Evolutionary conservation across 2,888 invertebrate genomes (phyloP), one percentile per base, ranked within the genome.

Genomic region (Sphinx pinastri): DNA sequence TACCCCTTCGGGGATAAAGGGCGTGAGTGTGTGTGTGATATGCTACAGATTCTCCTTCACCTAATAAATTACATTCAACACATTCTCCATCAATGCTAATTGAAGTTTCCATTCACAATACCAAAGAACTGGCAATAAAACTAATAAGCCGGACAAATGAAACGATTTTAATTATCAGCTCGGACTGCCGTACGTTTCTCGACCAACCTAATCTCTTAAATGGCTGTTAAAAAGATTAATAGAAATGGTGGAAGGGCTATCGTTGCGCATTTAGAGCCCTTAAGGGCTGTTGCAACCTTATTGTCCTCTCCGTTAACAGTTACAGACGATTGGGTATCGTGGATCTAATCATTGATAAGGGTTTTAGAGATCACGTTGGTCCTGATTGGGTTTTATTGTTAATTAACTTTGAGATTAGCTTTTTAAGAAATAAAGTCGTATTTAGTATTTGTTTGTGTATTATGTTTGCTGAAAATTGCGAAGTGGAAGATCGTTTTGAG

Each of bases 201-300:
- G 19, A 54, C 68, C 52, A 51, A 68, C 71, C 63, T 68, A 70
- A 71, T 71, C 68, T 69, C 68, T 71, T 57, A 60, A 71, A 68
- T 60, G 88, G 88, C 83, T 86, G 88, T 90, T 88, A 88, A 87
- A 84, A 85, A 88, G 89, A 90, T 90, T 89, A 88, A 90, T 89
- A 84, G 85, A 83, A 85, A 84, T 87, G 86, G 81, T 85, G 79
- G 83, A 79, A 77, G 78, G 86, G 84, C 83, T 86, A 88, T 87
- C 84, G 86, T 83, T 79, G 85, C 81, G 83, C 87, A 86, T 89
- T 90, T 88, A 89, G 87, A 83, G 82, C 84, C 80, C 87, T 86
- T 85, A 71, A 78, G 87, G 86, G 86, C 75, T 82, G 81, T 77
- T 76, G 76, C 75, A 75, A 74, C 74, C 79, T 77, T 76, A 79